These are phyloP conservation scores for Perccottus glenii DNA, from an alignment of 2,113 vertebrate species.

Conservation along the genomic window DNA sequence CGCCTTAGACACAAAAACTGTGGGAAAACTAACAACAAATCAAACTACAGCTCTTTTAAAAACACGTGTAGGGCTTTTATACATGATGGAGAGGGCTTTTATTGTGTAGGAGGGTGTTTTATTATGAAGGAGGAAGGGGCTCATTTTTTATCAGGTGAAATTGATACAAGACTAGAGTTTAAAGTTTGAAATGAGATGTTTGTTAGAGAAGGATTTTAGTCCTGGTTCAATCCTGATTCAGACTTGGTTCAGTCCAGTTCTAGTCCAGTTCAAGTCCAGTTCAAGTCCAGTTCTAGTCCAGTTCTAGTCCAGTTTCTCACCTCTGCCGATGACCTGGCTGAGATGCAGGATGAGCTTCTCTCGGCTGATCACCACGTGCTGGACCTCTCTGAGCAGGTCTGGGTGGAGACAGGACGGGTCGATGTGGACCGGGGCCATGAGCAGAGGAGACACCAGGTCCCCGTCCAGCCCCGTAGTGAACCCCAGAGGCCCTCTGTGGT, in stretches of 20 bases:
- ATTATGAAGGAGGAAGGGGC: too few species aligned
- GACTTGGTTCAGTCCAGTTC: neutral
- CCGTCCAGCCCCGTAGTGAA: conserved; percentile 76
- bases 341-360: conserved; percentile 93
- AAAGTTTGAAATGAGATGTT: too few species aligned
- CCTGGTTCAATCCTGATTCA: neutral
- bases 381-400: conserved; percentile 93
- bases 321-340: conserved; percentile 95
- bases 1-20: conserved; percentile 59
- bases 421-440: conserved; percentile 89
- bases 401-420: conserved; percentile 92
- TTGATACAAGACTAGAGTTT: too few species aligned
- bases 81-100: conserved; percentile 19
- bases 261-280: too few species aligned
- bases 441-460: conserved; percentile 90
- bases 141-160: too few species aligned
- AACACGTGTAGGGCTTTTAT: conserved; percentile 16
- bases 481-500: conserved; percentile 80
- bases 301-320: conserved; percentile 69
- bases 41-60: conserved; percentile 54
- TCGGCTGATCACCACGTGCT: conserved; percentile 93
- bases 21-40: conserved; percentile 77
- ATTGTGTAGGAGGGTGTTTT: conserved; percentile 17
- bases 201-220: too few species aligned
- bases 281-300: too few species aligned